A percentile compares a stretch with the other conserved stretches of the same genome.
phyloP scores from a whole-genome alignment of 2,113 vertebrate genomes.

The Tachysurus vachellii region DNA sequence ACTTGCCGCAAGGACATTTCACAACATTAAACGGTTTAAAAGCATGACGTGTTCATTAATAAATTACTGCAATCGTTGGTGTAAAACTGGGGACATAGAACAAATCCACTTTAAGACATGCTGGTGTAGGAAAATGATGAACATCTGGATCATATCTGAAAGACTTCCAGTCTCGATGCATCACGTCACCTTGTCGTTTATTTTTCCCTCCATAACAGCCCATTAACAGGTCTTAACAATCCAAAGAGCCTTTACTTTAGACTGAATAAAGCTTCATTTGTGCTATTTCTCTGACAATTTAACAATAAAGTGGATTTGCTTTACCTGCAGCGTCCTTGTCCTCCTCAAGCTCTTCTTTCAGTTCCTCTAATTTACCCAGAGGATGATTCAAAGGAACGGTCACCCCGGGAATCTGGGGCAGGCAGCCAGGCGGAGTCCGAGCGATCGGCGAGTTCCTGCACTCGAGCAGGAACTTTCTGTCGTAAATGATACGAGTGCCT shows the following conservation, averaged over 20 bases:
- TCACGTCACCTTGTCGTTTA: background rate
- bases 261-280: background rate
- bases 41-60: background rate
- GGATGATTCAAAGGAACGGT: constrained; percentile 80
- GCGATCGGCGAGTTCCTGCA: constrained; percentile 89
- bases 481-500: constrained; percentile 91
- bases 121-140: background rate
- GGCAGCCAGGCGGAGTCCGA: constrained; percentile 85
- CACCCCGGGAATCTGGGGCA: constrained; percentile 89
- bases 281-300: background rate
- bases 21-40: background rate
- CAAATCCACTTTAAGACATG: background rate
- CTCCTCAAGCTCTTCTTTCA: constrained; percentile 82
- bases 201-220: background rate
- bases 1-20: background rate
- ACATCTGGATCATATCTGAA: background rate
- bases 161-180: background rate
- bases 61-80: too few relatives aligned
- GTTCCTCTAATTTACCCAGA: constrained; percentile 79
- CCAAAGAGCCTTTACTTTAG: background rate
- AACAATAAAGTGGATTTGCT: background rate
- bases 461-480: constrained; percentile 91
- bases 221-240: background rate
- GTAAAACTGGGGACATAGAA: background rate
- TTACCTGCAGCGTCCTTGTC: constrained; percentile 85